These are phyloP conservation scores for Notarius quadriscutis DNA, from an alignment of 2,113 vertebrate species.

Conservation along the genomic window DNA sequence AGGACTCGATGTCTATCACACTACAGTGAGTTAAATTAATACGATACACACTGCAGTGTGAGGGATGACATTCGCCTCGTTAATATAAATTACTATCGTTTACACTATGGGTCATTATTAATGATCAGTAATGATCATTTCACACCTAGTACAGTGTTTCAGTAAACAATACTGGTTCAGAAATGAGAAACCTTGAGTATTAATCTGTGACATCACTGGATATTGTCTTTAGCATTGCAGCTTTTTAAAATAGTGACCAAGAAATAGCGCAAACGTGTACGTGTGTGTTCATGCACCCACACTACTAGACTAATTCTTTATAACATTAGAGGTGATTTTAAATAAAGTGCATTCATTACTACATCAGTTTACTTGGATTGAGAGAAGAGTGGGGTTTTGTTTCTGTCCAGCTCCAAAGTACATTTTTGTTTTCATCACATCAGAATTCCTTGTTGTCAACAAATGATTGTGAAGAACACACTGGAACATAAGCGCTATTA, in stretches of 20 bases:
- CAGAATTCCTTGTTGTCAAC: not conserved
- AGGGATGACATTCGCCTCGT: not conserved
- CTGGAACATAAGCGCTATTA: not conserved
- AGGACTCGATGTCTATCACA: slow-evolving; percentile 14
- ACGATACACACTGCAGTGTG: not conserved
- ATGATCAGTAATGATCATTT: not conserved
- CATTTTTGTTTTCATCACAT: not conserved
- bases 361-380: not conserved
- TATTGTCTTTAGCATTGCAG: not conserved
- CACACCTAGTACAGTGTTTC: not conserved
- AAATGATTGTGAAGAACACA: not conserved
- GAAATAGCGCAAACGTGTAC: not conserved
- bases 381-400: not conserved
- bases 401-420: not conserved
- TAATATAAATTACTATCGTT: not conserved
- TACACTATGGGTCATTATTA: not conserved
- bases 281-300: not conserved
- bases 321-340: not conserved
- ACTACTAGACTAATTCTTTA: not conserved
- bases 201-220: not conserved
- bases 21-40: not conserved
- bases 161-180: not conserved
- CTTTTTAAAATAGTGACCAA: not conserved
- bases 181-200: not conserved
- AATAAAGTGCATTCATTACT: not conserved